Base-by-base conservation (phyloP, 2,113 vertebrate species). In the Micronisus gabar region DNA sequence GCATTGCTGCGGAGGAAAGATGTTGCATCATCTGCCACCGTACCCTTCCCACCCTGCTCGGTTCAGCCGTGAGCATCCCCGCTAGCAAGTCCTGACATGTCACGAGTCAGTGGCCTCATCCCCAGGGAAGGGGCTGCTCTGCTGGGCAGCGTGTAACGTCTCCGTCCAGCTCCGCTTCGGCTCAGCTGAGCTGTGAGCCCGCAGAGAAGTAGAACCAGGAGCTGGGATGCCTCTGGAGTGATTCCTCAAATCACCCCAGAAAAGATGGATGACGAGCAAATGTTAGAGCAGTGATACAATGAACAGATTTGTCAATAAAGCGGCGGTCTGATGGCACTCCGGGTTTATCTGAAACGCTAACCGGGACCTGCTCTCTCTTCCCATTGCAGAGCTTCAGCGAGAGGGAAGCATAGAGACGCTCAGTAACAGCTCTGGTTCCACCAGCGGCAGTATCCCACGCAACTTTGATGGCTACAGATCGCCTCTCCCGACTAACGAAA, bases 341-440 rank as follows among this genome's bases (percentile, higher is more conserved):
- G 55, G 72, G 7, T 83, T 75, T 7, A 3, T 58, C 83, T 26
- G 29, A 70, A 47, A 14, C 7, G 1, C 83, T 98, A 96, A 98
- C 97, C 81, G 75, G 95, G 96, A 65, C 91, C 93, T 86, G 94
- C 97, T 97, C 86, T 97, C 94, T 98, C 94, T 98, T 97, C 97
- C 95, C 83, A 18, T 97, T 98, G 86, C 98, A 99, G 99, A 99
- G 97, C 99, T 99, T 90, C 99, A 99, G 98, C 98, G 99, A 97
- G 99, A 99, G 98, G 99, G 99, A 98, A 99, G 99, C 98, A 99
- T 99, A 88, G 99, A 99, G 98, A 99, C 99, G 10, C 99, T 99
- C 93, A 99, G 99, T 96, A 99, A 99, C 98, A 99, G 99, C 98
- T 99, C 99, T 0, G 99, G 99, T 6, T 99, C 99, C 95, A 99